Evolutionary conservation across 2,888 invertebrate species (phyloP).

Genomic region (Scaeva pyrastri): DNA sequence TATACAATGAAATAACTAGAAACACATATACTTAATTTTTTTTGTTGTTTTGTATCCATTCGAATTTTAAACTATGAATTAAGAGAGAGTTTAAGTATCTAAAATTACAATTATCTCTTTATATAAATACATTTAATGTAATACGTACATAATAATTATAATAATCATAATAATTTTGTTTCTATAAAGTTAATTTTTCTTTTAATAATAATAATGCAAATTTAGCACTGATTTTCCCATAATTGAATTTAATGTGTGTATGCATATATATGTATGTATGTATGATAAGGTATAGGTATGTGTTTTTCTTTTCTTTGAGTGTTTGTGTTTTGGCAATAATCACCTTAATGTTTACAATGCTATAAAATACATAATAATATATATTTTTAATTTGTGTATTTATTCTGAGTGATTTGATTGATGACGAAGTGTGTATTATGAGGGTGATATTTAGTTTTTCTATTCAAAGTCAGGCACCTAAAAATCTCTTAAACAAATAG

Average conservation of each 20-base stretch:
- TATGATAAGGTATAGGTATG: constrained; percentile 1
- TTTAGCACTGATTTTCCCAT: constrained; percentile 63
- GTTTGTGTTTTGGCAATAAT: constrained; percentile 62
- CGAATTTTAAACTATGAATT: constrained; percentile 53
- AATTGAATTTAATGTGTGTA: constrained; percentile 55
- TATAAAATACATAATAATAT: constrained; percentile 27
- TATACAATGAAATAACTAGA: constrained; percentile 69
- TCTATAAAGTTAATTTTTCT: neutral
- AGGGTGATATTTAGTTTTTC: constrained; percentile 33
- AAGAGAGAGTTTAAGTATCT: constrained; percentile 49
- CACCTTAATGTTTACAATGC: constrained; percentile 53
- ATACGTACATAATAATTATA: constrained; percentile 16
- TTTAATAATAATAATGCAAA: constrained; percentile 57
- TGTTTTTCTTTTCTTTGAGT: too few relatives aligned
- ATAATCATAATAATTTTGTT: constrained; percentile 56
- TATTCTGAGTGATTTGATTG: constrained; percentile 42
- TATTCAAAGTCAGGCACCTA: constrained; percentile 56
- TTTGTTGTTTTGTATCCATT: constrained; percentile 16
- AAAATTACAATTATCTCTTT: constrained; percentile 58
- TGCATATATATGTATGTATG: neutral
- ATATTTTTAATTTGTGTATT: constrained; percentile 12
- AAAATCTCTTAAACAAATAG: constrained; percentile 36
- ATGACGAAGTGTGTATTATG: constrained; percentile 32
- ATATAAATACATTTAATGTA: constrained; percentile 56
- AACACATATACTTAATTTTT: constrained; percentile 57